These are phyloP conservation scores for Tachina grossa DNA, from an alignment of 2,888 invertebrate genomes.

Conservation along the genomic window DNA sequence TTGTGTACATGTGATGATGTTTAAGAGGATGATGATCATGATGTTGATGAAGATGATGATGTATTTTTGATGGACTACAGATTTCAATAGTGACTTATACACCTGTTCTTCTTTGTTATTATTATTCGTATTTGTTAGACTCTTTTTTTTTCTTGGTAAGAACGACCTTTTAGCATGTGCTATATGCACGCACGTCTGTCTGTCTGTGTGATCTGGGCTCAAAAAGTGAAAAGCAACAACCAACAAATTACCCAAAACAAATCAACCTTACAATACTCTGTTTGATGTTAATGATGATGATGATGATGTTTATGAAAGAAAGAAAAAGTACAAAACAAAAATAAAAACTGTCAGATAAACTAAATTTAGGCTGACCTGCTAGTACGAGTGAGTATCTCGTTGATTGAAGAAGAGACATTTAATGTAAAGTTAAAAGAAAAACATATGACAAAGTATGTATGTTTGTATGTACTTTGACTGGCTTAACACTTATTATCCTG, in stretches of 20 bases:
- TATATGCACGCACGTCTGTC: constrained; percentile 1
- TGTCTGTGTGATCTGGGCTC: not conserved
- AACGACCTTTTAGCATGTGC: constrained; percentile 63
- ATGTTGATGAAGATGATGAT: constrained; percentile 42
- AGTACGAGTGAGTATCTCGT: constrained; percentile 62
- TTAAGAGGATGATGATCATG: constrained; percentile 36
- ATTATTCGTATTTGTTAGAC: not conserved
- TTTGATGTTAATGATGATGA: constrained; percentile 52
- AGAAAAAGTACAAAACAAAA: constrained; percentile 37
- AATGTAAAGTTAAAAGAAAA: too few relatives aligned
- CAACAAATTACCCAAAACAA: constrained; percentile 36
- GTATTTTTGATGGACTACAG: constrained; percentile 61
- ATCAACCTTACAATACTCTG: constrained; percentile 9
- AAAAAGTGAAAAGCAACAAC: constrained; percentile 7
- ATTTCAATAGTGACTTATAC: constrained; percentile 36
- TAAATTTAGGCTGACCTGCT: constrained; percentile 58
- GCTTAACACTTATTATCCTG: constrained; percentile 43
- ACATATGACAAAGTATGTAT: too few relatives aligned
- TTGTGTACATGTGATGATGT: constrained; percentile 25
- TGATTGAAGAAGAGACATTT: constrained; percentile 35
- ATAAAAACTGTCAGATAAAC: constrained; percentile 57
- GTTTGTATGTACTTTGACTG: too few relatives aligned
- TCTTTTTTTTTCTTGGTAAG: not conserved
- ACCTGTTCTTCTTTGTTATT: constrained; percentile 35
- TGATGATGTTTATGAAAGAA: constrained; percentile 51